Evolutionary conservation across 2,888 invertebrate species (phyloP), one percentile per base, ranked within the genome.

Genomic region (Acrobasis repandana): DNA sequence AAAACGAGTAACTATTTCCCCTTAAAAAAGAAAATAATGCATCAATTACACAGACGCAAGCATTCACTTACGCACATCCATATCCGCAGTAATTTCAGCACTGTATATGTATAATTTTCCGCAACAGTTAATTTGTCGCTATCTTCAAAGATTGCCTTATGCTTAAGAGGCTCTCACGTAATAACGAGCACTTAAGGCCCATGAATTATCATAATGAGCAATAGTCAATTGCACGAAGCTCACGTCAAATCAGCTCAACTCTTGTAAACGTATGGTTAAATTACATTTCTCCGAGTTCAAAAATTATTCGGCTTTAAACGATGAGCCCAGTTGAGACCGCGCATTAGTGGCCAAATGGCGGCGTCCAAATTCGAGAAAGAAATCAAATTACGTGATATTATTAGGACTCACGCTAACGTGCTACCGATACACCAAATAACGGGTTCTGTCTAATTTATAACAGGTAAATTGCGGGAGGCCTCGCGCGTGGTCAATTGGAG

Each of bases 371-470:
- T 85, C 83, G 84, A 83, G 82, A 85, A 88, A 83, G 81, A 86
- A 90, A 88, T 88, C 84, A 84, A 88, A 91, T 92, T 88, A 90
- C 82, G 52, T 60, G 65, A 63, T 65, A 66, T 67, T 65, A 65
- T 89, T 89, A 90, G 85, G 85, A 87, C 78, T 82, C 91, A 89
- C 88, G 90, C 90, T 81, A 86, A 77, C 76, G 65, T 69, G 80
- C 90, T 82, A 87, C 86, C 77, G 85, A 88, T 87, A 86, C 47
- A 81, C 77, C 72, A 86, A 86, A 89, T 90, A 86, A 88, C 85
- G 87, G 89, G 90, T 89, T 90, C 68, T 69, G 77, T 88, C 89
- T 88, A 90, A 90, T 87, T 89, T 85, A 80, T 86, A 88, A 87
- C 79, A 85, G 83, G 80, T 79, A 88, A 90, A 89, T 89, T 85